Conservation (phyloP, 2,113 vertebrate species). For the Oenanthe oenanthe region DNA sequence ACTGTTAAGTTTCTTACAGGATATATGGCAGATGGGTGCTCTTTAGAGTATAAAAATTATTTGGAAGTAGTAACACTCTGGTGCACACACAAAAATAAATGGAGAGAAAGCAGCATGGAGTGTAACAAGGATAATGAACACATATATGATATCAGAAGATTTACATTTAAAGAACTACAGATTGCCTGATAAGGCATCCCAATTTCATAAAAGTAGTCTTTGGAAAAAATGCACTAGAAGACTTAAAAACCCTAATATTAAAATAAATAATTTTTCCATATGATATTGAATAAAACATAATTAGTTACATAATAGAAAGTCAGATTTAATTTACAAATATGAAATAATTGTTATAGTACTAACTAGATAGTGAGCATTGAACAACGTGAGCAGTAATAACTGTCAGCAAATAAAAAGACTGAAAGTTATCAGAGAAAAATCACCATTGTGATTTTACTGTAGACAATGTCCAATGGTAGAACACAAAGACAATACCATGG, state of each 20-base stretch:
- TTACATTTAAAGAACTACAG: neutral
- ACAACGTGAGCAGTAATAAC: neutral
- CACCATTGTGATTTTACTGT: neutral
- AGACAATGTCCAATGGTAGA: neutral
- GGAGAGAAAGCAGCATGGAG: neutral
- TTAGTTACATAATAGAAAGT: neutral
- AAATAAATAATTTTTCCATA: neutral
- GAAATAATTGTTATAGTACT: neutral
- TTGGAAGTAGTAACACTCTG: neutral
- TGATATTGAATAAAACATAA: neutral
- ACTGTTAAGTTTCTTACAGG: neutral
- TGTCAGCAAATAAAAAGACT: neutral
- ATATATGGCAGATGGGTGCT: neutral
- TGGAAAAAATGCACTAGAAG: neutral
- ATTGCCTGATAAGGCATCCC: neutral
- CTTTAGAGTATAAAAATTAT: neutral
- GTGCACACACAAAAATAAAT: neutral
- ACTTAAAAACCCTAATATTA: neutral
- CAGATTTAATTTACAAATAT: neutral
- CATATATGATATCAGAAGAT: neutral
- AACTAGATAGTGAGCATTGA: neutral
- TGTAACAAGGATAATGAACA: neutral
- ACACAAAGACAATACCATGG: neutral
- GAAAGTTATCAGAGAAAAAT: neutral
- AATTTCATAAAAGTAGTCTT: neutral